A percentile compares a stretch with the other conserved stretches of the same genome.
These are phyloP conservation scores for Nudaria mundana DNA, from an alignment of 2,888 invertebrate genomes.

Conservation along the genomic window DNA sequence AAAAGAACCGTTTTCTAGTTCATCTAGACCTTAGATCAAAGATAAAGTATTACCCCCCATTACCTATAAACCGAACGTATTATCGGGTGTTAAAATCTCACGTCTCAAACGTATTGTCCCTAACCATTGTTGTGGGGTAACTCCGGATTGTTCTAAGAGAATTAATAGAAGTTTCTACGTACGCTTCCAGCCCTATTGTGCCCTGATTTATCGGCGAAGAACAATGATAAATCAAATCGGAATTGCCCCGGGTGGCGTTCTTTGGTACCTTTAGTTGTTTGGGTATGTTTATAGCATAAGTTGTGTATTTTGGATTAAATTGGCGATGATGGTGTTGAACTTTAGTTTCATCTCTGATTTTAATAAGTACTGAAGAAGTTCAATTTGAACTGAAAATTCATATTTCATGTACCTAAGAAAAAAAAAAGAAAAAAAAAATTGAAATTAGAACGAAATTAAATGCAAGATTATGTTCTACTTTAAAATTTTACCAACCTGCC, in stretches of 20 bases:
- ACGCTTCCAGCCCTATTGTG: constrained; percentile 68
- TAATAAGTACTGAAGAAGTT: too few relatives aligned
- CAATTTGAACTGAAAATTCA: too few relatives aligned
- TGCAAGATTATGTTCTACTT: too few relatives aligned
- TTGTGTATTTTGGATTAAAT: constrained; percentile 11
- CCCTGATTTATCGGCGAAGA: constrained; percentile 77
- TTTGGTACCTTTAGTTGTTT: constrained; percentile 37
- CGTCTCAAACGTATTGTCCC: constrained; percentile 72
- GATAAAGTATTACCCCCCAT: constrained; percentile 20
- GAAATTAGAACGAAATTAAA: too few relatives aligned
- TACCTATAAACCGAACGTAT: constrained; percentile 28
- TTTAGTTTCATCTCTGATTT: neutral
- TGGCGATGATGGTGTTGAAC: constrained; percentile 2
- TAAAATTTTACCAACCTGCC: too few relatives aligned
- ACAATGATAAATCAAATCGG: constrained; percentile 79
- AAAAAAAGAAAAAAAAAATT: too few relatives aligned
- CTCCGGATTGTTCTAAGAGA: constrained; percentile 73
- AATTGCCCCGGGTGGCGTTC: constrained; percentile 59
- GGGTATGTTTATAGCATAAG: constrained; percentile 11
- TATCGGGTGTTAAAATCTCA: constrained; percentile 66
- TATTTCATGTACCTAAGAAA: too few relatives aligned
- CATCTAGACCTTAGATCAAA: neutral
- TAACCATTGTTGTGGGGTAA: constrained; percentile 63
- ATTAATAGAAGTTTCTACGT: constrained; percentile 74
- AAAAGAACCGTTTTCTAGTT: neutral